Evolutionary conservation across 2,113 vertebrate genomes (phyloP).

Genomic region (Anarrhichthys ocellatus): DNA sequence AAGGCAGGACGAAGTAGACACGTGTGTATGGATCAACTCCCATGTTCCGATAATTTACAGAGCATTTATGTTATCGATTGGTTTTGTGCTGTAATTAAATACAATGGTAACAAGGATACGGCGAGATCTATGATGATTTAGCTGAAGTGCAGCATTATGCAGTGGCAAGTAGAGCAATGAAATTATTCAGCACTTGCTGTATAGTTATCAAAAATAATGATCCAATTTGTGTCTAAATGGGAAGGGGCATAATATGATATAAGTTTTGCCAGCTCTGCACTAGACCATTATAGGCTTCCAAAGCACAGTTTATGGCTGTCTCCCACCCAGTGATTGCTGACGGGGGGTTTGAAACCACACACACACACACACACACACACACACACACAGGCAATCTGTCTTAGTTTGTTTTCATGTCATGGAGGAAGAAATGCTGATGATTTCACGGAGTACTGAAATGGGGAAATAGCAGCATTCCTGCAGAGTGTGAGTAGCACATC

Average conservation of each 20-base stretch:
- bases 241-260: constrained; percentile 72
- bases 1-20: constrained; percentile 20
- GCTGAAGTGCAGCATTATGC: constrained; percentile 57
- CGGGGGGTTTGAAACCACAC: constrained; percentile 64
- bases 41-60: constrained; percentile 58
- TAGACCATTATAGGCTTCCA: constrained; percentile 71
- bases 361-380: constrained; percentile 48
- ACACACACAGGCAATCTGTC: constrained; percentile 66
- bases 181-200: constrained; percentile 66
- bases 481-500: constrained; percentile 56
- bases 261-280: constrained; percentile 73
- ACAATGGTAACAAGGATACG: constrained; percentile 44
- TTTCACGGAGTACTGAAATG: constrained; percentile 65
- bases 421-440: constrained; percentile 75
- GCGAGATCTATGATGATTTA: constrained; percentile 63
- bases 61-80: constrained; percentile 56
- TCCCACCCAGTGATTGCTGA: constrained; percentile 76
- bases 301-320: constrained; percentile 73
- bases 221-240: constrained; percentile 74
- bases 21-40: constrained; percentile 49
- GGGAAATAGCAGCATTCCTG: constrained; percentile 69
- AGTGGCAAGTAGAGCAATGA: constrained; percentile 63
- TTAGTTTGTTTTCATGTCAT: constrained; percentile 79
- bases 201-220: constrained; percentile 80
- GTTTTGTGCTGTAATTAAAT: constrained; percentile 68